These are phyloP conservation scores for Trididemnum miniatum DNA, from an alignment of 23 tunicate species.

Conservation along the genomic window DNA sequence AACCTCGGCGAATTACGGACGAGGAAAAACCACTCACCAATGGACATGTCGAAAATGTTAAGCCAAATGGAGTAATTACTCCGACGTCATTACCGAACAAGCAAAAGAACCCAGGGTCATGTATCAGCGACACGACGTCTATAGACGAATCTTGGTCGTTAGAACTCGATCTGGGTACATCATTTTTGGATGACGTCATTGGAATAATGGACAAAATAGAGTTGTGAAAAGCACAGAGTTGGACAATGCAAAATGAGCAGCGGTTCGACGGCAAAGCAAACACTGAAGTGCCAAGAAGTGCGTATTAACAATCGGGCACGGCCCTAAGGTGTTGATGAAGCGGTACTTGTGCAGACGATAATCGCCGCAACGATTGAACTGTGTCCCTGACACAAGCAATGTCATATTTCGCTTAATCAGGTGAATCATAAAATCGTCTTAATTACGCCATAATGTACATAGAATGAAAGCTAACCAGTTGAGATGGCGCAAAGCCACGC, in stretches of 20 bases:
- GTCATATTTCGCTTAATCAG: too few species aligned
- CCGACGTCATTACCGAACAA: neutral
- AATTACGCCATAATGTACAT: too few species aligned
- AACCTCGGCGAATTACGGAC: slow-evolving; percentile 61
- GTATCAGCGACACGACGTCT: slow-evolving; percentile 58
- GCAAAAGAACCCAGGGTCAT: neutral
- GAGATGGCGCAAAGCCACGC: too few species aligned
- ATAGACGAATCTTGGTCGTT: slow-evolving; percentile 69
- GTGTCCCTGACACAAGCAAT: too few species aligned
- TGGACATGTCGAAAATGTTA: slow-evolving; percentile 17
- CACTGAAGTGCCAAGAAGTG: neutral
- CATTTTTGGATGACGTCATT: slow-evolving; percentile 89
- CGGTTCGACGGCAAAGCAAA: neutral
- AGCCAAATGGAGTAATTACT: neutral
- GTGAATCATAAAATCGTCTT: too few species aligned
- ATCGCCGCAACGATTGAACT: too few species aligned
- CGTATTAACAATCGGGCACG: too few species aligned
- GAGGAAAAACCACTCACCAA: neutral
- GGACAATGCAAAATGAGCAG: neutral
- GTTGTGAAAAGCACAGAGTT: neutral
- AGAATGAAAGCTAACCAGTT: too few species aligned
- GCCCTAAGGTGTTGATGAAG: too few species aligned
- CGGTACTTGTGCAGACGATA: too few species aligned
- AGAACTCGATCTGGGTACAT: slow-evolving; percentile 74
- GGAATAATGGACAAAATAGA: slow-evolving; percentile 73